phyloP scores from a whole-genome alignment of 2,888 invertebrate species.

The Melipona bicolor region DNA sequence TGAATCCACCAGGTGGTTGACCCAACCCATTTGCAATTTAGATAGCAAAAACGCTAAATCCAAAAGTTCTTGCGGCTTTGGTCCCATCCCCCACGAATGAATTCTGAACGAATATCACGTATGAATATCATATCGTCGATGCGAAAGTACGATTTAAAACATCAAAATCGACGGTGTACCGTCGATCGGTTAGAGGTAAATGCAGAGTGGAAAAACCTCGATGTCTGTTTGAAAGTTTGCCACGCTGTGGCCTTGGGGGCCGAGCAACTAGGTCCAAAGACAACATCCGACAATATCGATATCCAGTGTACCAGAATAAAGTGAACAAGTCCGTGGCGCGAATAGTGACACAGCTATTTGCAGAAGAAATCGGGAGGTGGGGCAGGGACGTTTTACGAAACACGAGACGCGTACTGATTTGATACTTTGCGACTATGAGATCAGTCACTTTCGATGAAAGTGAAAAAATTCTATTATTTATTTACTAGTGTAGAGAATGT shows the following conservation, averaged over 20 bases:
- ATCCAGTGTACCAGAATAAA: constrained; percentile 63
- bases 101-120: neutral
- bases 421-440: too few species aligned
- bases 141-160: neutral
- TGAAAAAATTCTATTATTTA: too few species aligned
- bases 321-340: constrained; percentile 46
- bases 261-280: constrained; percentile 47
- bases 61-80: neutral
- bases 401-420: neutral
- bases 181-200: too few species aligned
- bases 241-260: constrained; percentile 36
- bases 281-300: constrained; percentile 62
- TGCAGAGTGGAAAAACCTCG: neutral
- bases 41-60: constrained; percentile 1
- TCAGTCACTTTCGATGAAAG: too few species aligned
- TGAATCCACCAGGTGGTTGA: constrained; percentile 31
- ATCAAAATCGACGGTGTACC: neutral
- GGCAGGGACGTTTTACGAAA: constrained; percentile 31
- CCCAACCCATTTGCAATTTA: constrained; percentile 11
- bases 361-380: constrained; percentile 38
- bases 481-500: too few species aligned
- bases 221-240: constrained; percentile 16
- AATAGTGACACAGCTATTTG: constrained; percentile 64
- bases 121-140: neutral
- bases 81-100: neutral